Evolutionary conservation across 2,113 vertebrate species (phyloP).

Genomic region (Rostratula benghalensis): DNA sequence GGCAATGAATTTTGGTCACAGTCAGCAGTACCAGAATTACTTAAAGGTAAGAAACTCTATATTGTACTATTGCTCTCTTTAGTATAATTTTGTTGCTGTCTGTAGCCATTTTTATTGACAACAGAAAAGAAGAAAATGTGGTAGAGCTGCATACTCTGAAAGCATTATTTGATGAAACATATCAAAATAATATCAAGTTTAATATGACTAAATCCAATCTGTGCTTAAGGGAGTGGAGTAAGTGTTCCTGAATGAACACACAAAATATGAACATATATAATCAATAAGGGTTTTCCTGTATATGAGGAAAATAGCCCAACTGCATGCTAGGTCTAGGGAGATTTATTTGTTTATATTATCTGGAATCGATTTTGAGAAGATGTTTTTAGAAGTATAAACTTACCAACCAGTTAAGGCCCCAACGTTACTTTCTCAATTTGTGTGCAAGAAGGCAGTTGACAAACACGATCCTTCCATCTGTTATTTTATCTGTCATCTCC

Average conservation of each 20-base stretch:
- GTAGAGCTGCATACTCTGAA: background rate
- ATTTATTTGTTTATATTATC: background rate
- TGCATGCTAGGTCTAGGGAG: background rate
- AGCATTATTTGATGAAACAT: background rate
- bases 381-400: background rate
- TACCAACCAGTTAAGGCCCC: background rate
- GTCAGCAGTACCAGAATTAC: constrained; percentile 9
- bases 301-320: background rate
- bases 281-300: background rate
- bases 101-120: background rate
- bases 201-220: background rate
- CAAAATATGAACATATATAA: background rate
- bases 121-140: background rate
- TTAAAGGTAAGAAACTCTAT: background rate
- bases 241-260: background rate
- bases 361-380: background rate
- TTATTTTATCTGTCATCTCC: background rate
- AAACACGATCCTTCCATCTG: background rate
- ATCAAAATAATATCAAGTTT: background rate
- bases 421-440: background rate
- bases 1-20: background rate
- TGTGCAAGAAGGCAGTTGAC: background rate
- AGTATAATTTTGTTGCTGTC: background rate
- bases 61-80: background rate
- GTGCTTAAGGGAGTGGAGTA: background rate